Conservation (phyloP, 2,888 invertebrate genomes). For the Pristionchus maxplancki region DNA sequence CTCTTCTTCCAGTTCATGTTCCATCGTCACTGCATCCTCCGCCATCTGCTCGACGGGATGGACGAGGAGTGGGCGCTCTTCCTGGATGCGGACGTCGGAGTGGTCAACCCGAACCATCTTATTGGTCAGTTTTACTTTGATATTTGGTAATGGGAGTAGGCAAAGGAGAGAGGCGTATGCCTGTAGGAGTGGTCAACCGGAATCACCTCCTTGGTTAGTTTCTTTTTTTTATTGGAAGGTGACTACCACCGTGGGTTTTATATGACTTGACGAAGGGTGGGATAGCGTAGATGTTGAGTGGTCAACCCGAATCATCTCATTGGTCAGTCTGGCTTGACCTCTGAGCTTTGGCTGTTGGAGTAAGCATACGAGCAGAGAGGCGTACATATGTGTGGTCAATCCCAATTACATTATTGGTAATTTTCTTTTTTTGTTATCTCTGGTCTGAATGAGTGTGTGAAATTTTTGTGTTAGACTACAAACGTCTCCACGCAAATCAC, state of each 20-base stretch:
- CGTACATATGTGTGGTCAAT: too few species aligned
- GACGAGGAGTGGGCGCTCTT: constrained; percentile 58
- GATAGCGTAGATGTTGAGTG: too few species aligned
- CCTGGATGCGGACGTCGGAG: constrained; percentile 67
- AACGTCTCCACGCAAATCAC: too few species aligned
- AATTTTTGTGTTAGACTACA: too few species aligned
- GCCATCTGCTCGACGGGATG: constrained; percentile 17
- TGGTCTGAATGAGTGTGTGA: too few species aligned
- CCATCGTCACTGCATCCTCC: constrained; percentile 46
- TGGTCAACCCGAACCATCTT: constrained; percentile 64
- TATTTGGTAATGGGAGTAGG: not conserved
- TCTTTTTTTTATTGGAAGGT: too few species aligned
- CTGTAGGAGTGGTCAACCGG: constrained; percentile 68
- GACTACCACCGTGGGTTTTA: too few species aligned
- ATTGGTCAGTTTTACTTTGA: constrained; percentile 40
- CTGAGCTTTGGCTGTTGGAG: too few species aligned
- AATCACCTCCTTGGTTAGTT: constrained; percentile 54
- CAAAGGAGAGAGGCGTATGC: constrained; percentile 38
- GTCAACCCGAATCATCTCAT: not conserved
- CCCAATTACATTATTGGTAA: too few species aligned
- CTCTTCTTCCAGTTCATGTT: constrained; percentile 53
- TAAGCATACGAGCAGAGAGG: too few species aligned
- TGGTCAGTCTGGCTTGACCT: not conserved
- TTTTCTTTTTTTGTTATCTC: too few species aligned
- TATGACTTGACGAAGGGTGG: not conserved